Percentiles rank a stretch among this genome's conserved stretches.
Evolutionary conservation across 2,797 vertebrate genomes (phyloP).

Genomic region (Siniperca undulata): DNA sequence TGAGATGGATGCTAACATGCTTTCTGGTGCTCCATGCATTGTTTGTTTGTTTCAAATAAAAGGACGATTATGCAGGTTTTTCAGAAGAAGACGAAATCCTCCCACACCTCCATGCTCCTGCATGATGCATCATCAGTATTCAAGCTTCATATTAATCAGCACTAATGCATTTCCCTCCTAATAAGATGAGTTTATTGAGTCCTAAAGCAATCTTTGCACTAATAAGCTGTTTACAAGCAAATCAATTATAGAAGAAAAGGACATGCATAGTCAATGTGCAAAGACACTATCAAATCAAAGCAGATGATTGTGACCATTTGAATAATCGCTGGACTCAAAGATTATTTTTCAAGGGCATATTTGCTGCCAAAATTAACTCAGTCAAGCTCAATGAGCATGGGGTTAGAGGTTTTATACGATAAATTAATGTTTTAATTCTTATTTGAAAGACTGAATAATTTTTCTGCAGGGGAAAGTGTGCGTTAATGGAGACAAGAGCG

Average conservation of each 20-base stretch:
- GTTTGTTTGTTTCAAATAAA: constrained; percentile 57
- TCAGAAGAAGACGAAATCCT: constrained; percentile 21
- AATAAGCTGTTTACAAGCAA: constrained; percentile 83
- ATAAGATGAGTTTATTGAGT: constrained; percentile 80
- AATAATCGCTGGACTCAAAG: constrained; percentile 40
- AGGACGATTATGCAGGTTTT: constrained; percentile 48
- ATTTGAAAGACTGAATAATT: constrained; percentile 20
- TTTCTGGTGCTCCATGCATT: constrained; percentile 33
- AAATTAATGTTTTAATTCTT: constrained; percentile 35
- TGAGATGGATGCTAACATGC: constrained; percentile 60
- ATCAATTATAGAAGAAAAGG: constrained; percentile 76
- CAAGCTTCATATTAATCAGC: constrained; percentile 74
- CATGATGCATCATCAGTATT: constrained; percentile 73
- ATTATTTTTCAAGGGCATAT: constrained; percentile 55
- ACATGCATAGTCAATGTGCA: constrained; percentile 72
- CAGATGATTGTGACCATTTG: constrained; percentile 55
- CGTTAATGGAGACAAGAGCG: constrained; percentile 23
- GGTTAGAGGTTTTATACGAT: constrained; percentile 29
- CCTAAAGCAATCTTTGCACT: constrained; percentile 79
- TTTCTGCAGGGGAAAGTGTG: constrained; percentile 14
- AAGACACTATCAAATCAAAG: constrained; percentile 60
- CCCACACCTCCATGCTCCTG: constrained; percentile 19
- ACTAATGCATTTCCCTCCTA: constrained; percentile 73
- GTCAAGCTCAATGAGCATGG: constrained; percentile 33
- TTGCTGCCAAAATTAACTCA: constrained; percentile 30